Conservation (phyloP, 2,113 vertebrate genomes). For the Orthochromis malagaraziensis region DNA sequence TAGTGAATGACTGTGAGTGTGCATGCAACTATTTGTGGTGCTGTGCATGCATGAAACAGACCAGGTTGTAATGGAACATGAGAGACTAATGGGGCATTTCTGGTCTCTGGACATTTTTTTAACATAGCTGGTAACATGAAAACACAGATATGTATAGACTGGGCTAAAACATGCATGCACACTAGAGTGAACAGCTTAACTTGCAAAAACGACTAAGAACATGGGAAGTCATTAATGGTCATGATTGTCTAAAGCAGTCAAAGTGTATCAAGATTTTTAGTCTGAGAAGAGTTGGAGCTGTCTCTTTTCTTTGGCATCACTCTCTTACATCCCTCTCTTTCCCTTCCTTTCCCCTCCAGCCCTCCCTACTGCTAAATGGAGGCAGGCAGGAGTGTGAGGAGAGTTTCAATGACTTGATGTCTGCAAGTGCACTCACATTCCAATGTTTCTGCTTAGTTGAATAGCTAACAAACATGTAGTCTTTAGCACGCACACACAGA, state of each 20-base stretch:
- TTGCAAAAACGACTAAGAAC: neutral
- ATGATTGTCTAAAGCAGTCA: neutral
- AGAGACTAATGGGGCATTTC: neutral
- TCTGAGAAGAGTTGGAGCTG: neutral
- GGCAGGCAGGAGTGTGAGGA: constrained; percentile 48
- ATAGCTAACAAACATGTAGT: neutral
- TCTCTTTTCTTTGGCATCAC: constrained; percentile 10
- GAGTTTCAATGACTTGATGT: constrained; percentile 59
- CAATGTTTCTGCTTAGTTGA: constrained; percentile 10
- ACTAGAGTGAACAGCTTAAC: neutral
- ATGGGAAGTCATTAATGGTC: neutral
- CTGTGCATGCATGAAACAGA: neutral
- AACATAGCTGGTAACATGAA: neutral
- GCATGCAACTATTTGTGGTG: neutral
- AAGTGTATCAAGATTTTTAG: neutral
- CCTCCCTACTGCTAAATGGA: constrained; percentile 24
- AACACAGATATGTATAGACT: neutral
- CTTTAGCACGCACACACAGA: neutral
- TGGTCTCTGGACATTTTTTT: neutral
- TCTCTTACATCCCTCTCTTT: neutral
- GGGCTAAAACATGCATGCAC: neutral
- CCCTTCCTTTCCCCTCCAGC: neutral
- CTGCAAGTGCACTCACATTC: neutral
- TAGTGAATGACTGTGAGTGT: neutral
- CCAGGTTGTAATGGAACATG: neutral